These are phyloP conservation scores for Cetoscarus ocellatus DNA, from an alignment of 2,797 vertebrate species.

Conservation along the genomic window DNA sequence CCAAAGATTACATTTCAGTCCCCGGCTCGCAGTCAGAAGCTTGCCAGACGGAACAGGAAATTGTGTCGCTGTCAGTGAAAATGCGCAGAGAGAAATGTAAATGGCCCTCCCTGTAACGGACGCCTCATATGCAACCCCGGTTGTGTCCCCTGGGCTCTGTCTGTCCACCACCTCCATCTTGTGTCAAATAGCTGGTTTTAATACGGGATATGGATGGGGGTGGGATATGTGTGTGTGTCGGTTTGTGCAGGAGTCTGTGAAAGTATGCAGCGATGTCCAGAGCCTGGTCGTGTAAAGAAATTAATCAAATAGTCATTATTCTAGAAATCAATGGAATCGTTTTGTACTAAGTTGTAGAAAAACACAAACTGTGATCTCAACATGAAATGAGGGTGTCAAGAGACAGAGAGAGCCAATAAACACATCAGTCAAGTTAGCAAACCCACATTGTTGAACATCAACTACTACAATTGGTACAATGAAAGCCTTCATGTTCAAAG, in stretches of 20 bases:
- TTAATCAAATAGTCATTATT: slow-evolving; percentile 23
- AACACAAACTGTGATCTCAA: slow-evolving; percentile 34
- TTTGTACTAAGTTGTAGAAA: slow-evolving; percentile 8
- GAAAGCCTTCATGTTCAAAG: slow-evolving; percentile 72
- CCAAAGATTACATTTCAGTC: slow-evolving; percentile 87
- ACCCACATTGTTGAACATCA: slow-evolving; percentile 67
- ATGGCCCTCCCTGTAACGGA: slow-evolving; percentile 81
- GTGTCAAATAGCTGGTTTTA: slow-evolving; percentile 84
- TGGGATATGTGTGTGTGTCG: slow-evolving; percentile 17
- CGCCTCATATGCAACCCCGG: slow-evolving; percentile 82
- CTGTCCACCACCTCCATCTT: slow-evolving; percentile 85
- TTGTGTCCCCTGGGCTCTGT: slow-evolving; percentile 76
- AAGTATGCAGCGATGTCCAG: slow-evolving; percentile 30
- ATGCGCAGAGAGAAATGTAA: slow-evolving; percentile 85
- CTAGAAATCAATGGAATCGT: slow-evolving; percentile 18
- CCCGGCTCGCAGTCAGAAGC: slow-evolving; percentile 81
- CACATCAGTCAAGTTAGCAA: slow-evolving; percentile 63
- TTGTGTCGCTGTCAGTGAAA: slow-evolving; percentile 88
- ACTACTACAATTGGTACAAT: slow-evolving; percentile 66
- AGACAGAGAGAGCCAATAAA: slow-evolving; percentile 44
- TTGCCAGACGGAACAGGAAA: slow-evolving; percentile 87
- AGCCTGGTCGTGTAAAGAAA: slow-evolving; percentile 9
- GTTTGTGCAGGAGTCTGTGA: slow-evolving; percentile 37
- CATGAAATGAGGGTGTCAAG: slow-evolving; percentile 17
- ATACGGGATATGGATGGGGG: slow-evolving; percentile 61